phyloP scores from a whole-genome alignment of 2,113 vertebrate genomes.

The Trogon melanurus region DNA sequence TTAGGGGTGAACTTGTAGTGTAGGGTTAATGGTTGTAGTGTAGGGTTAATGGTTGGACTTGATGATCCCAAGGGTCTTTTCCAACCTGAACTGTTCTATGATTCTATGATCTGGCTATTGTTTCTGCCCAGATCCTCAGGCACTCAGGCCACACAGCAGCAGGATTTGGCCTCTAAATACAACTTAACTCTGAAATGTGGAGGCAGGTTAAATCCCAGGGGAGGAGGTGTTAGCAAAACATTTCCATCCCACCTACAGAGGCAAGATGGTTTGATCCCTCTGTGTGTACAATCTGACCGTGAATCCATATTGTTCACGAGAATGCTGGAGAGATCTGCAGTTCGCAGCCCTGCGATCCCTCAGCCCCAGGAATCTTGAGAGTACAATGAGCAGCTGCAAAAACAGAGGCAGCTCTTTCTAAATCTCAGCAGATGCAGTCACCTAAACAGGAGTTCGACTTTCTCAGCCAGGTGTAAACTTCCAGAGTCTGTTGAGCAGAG shows the following conservation, averaged over 20 bases:
- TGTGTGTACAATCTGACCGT: not conserved
- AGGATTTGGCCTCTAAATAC: not conserved
- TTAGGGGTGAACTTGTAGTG: too few species aligned
- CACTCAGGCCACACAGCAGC: not conserved
- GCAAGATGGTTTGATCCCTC: not conserved
- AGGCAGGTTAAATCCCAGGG: not conserved
- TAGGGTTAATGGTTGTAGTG: too few species aligned
- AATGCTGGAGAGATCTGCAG: not conserved
- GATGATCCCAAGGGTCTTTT: too few species aligned
- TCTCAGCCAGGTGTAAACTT: not conserved
- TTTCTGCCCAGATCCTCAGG: not conserved
- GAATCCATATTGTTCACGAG: not conserved
- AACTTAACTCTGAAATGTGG: not conserved
- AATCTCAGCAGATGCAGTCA: not conserved
- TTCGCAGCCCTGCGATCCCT: not conserved
- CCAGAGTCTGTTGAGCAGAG: not conserved
- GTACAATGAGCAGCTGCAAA: not conserved
- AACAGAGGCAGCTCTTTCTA: not conserved
- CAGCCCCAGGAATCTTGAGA: not conserved
- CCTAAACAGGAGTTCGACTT: not conserved
- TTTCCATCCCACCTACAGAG: not conserved
- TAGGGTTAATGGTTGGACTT: too few species aligned
- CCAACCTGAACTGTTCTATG: too few species aligned
- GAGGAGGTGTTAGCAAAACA: not conserved
- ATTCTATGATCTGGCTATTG: too few species aligned